Conservation (phyloP, 2,888 invertebrate genomes). For the Toxonevra muliebris region DNA sequence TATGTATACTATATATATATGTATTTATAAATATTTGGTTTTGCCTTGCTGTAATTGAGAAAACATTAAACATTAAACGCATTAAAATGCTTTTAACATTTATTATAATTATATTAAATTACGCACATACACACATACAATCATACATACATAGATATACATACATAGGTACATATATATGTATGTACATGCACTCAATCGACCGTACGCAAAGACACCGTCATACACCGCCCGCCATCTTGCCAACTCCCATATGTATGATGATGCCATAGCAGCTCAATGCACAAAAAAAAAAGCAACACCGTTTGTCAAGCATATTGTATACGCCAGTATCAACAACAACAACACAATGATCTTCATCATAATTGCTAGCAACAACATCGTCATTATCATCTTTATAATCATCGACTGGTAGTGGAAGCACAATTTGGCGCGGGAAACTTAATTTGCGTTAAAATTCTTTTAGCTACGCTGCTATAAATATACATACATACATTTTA, state of each 20-base stretch:
- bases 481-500: too few relatives aligned
- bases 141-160: background rate
- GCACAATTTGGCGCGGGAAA: too few relatives aligned
- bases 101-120: slow-evolving; percentile 38
- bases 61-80: slow-evolving; percentile 14
- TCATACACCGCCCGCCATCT: background rate
- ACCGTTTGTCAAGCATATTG: background rate
- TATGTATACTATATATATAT: too few relatives aligned
- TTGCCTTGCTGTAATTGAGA: too few relatives aligned
- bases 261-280: slow-evolving; percentile 13
- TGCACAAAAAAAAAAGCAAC: slow-evolving; percentile 9
- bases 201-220: background rate
- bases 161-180: background rate
- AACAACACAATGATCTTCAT: slow-evolving; percentile 6
- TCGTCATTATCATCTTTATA: background rate
- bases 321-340: slow-evolving; percentile 1
- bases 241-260: background rate
- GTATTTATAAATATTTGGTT: too few relatives aligned
- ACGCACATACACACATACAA: background rate
- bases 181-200: slow-evolving; percentile 5
- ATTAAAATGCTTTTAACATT: slow-evolving; percentile 38
- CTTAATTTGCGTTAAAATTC: too few relatives aligned
- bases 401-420: too few relatives aligned
- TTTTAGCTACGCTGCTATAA: too few relatives aligned
- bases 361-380: slow-evolving; percentile 1